Evolutionary conservation across 2,797 vertebrate species (phyloP).

Genomic region (Phaenicophaeus curvirostris): DNA sequence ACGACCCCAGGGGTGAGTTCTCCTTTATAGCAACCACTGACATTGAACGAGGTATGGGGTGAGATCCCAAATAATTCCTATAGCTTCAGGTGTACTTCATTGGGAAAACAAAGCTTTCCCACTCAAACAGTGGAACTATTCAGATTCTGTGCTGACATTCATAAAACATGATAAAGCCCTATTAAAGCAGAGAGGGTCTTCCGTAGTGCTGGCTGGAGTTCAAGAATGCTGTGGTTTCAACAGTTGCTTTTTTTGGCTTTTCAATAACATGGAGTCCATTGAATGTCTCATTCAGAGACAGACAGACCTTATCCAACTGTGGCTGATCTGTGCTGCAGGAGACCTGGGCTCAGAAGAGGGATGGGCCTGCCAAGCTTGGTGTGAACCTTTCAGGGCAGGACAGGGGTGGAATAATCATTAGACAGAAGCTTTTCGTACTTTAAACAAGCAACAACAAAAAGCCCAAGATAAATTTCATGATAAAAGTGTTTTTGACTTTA

Average conservation of each 20-base stretch:
- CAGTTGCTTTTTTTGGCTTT: slow-evolving; percentile 36
- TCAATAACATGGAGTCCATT: background rate
- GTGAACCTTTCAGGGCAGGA: background rate
- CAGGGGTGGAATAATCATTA: background rate
- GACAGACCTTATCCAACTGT: background rate
- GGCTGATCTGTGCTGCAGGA: background rate
- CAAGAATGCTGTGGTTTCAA: slow-evolving; percentile 64
- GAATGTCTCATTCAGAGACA: background rate
- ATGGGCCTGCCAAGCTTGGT: rapidly evolving
- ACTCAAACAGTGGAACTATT: slow-evolving; percentile 51
- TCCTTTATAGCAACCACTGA: background rate
- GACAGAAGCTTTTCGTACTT: background rate
- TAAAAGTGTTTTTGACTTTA: background rate
- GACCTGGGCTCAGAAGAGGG: background rate
- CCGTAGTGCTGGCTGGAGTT: background rate
- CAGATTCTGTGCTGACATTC: slow-evolving; percentile 37
- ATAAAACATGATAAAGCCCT: slow-evolving; percentile 54
- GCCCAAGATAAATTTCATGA: background rate
- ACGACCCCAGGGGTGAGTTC: background rate
- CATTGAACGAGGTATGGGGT: background rate
- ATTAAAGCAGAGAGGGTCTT: slow-evolving; percentile 35
- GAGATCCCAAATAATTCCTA: background rate
- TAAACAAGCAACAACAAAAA: background rate
- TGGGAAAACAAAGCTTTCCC: slow-evolving; percentile 43
- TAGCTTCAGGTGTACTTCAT: background rate